Evolutionary conservation across 2,797 vertebrate species (phyloP), one percentile per base, ranked within the genome.

Genomic region (Pipistrellus pipistrellus): DNA sequence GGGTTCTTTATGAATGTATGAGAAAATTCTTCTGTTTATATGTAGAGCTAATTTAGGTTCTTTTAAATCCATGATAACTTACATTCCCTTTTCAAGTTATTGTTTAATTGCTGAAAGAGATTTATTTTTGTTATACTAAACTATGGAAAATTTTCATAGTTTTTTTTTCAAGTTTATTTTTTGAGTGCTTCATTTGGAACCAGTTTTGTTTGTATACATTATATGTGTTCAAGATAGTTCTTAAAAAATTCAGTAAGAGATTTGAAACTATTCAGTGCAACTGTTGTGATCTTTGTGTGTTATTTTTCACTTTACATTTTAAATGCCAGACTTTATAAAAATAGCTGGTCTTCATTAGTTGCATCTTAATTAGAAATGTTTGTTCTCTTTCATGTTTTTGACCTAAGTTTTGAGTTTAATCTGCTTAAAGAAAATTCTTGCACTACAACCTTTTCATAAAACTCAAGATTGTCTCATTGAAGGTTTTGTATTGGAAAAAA

Each of bases 111-210:
- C 85, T 89, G 86, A 97, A 91, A 96, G 94, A 95, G 89, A 85
- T 96, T 97, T 97, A 88, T 85, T 97, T 97, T 97, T 96, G 64
- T 97, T 97, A 96, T 85, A 92, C 93, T 84, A 93, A 91, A 83
- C 92, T 81, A 86, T 96, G 27, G 88, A 95, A 94, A 23, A 68
- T 97, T 97, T 96, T 96, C 97, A 64, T 84, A 97, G 55, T 46
- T 92, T 87, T 92, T 44, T 90, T 97, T 97, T 96, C 94, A 95
- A 95, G 64, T 91, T 95, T 93, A 93, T 96, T 95, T 96, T 96
- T 76, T 95, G 46, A 93, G 91, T 95, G 89, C 94, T 96, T 96
- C 93, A 96, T 94, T 92, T 64, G 68, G 27, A 92, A 94, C 35
- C 5, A 71, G 96, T 97, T 97, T 69, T 38, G 95, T 96, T 85